Evolutionary conservation across 2,888 invertebrate species (phyloP), one percentile per base, ranked within the genome.

Genomic region (Cactoblastis cactorum): DNA sequence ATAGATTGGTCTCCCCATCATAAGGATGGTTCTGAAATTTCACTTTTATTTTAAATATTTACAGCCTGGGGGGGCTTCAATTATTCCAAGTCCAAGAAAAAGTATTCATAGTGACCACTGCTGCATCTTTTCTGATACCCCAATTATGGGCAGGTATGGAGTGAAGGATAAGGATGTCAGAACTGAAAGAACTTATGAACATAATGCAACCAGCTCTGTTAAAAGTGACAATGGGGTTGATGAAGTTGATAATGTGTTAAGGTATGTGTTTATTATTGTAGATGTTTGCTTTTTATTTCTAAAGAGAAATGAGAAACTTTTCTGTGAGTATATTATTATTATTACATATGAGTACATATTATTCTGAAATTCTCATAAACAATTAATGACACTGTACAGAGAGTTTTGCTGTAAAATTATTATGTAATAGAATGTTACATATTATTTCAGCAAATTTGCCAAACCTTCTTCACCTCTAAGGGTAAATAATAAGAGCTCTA

Each of bases 241-340:
- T 69, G 84, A 69, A 62, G 74, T 80, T 19, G 87, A 87, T 58
- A 83, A 85, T 74, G 63, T 72, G 8, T 56, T 73, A 62, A 87
- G 86, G 87, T 85, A 67, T 38, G 19, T 18, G n/a, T 5, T 22
- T 47, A 43, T 34, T 14, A 15, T 12, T 5, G 22, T 2, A 24
- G 22, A 6, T 18, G 8, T 9, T 1, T 11, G 11, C 3, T 3
- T 3, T 14, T 32, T n/a, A n/a, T n/a, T 32, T 11, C 2, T 11
- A 32, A 32, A 11, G 32, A 9, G 2, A 9, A 32, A 3, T 32
- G 2, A 6, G 32, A 6, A 32, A 32, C 11, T 32, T 2, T 11
- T 11, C 32, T 32, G n/a, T n/a, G n/a, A n/a, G n/a, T n/a, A n/a
- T n/a, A n/a, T 5, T 24, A 24, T 32, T 32, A 22, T 22, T 22